Base-by-base conservation (phyloP, 53 echinoderm and acorn worm species). In the Crossaster papposus region DNA sequence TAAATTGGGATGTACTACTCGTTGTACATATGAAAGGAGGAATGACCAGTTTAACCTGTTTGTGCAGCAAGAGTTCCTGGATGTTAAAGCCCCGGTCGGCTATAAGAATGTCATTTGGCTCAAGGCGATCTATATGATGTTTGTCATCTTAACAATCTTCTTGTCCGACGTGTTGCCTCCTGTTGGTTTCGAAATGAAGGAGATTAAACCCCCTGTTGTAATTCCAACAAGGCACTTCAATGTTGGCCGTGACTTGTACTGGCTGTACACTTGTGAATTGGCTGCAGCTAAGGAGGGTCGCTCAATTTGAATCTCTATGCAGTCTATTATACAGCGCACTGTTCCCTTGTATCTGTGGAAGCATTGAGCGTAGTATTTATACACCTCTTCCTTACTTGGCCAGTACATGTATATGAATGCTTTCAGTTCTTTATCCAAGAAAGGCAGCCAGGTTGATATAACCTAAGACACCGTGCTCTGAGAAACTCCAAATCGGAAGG, bases 121-220 rank as follows among this genome's bases (percentile, higher is more conserved):
- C 73, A 51, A 92, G 83, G 51, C 65, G 90, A 54, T 94, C 87
- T 65, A 90, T 58, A 90, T 58, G 30, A 94, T 75, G 70, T 85
- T 90, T 8, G 86, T 78, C 89, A 89, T 92, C 82, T 92, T 92
- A 4, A 91, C 91, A 12, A 79, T 28, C 38, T 92, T 90, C 79
- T 88, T 91, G 71, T 92, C 95, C 7, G 95, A 95, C 24, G 92
- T 95, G 89, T 95, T 92, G 51, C 89, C 91, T 51, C 95, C 95
- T 79, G 85, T 77, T 62, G 83, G 90, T 83, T 71, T 64, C 0
- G 95, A 95, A 26, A 92, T 87, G 68, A 80, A 93, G 26, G 92
- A 92, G 36, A 90, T 90, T 17, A 91, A 90, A 53, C 94, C 92
- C 13, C 90, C 78, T 76, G 94, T 91, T 51, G 92, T 93, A 53